Percentiles rank a stretch among this genome's conserved stretches.
These are phyloP conservation scores for Notospermus geniculatus DNA, from an alignment of 1,140 invertebrate genomes.

Conservation along the genomic window DNA sequence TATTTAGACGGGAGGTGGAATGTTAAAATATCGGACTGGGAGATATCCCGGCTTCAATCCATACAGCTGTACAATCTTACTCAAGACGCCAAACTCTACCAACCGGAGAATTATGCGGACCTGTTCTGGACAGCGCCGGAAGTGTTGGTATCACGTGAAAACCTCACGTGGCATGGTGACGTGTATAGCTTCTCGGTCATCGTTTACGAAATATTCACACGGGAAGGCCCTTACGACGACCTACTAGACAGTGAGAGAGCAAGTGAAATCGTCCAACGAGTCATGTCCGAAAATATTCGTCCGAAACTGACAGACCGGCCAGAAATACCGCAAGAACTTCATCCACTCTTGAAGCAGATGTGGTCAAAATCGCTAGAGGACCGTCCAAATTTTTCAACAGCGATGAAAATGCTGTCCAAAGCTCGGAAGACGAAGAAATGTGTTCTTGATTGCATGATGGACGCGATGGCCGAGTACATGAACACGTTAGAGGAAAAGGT, in stretches of 20 bases:
- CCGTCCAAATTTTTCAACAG: conserved; percentile 25
- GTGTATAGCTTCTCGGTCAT: conserved; percentile 35
- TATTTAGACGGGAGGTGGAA: conserved; percentile 41
- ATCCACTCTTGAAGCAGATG: conserved; percentile 25
- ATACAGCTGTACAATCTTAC: conserved; percentile 11
- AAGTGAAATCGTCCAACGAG: conserved; percentile 25
- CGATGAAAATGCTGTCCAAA: conserved; percentile 19
- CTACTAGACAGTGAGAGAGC: conserved; percentile 21
- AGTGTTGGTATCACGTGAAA: conserved; percentile 23
- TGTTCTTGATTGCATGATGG: conserved; percentile 38
- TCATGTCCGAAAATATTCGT: conserved; percentile 26
- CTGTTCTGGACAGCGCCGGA: conserved; percentile 38
- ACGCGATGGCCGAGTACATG: conserved; percentile 35
- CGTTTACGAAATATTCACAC: conserved; percentile 32
- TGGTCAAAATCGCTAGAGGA: conserved; percentile 28
- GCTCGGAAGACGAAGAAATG: conserved; percentile 16
- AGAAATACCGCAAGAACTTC: conserved; percentile 13
- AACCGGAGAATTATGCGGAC: conserved; percentile 9
- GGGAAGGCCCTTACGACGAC: conserved; percentile 33
- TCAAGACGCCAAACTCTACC: conserved; percentile 11
- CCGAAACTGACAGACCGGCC: conserved; percentile 11
- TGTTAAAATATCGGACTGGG: conserved; percentile 39
- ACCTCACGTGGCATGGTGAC: conserved; percentile 23
- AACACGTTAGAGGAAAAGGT: conserved; percentile 27
- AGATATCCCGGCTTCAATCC: conserved; percentile 15